Conservation (phyloP, 2,888 invertebrate genomes). For the Hanleya hanleyi region DNA sequence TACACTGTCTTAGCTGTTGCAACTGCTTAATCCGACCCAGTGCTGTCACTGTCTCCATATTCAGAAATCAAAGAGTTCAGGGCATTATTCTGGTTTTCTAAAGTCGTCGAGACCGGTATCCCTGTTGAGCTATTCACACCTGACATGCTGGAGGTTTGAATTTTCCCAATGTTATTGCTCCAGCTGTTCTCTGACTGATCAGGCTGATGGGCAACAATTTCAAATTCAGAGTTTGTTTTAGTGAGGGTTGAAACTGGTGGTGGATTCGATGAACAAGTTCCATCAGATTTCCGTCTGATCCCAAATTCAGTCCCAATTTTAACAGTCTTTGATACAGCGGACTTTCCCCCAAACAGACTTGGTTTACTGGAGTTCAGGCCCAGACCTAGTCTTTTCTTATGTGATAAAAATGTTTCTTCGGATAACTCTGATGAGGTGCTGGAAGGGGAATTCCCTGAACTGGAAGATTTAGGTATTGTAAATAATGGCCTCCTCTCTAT, state of each 20-base stretch:
- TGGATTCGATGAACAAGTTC: too few relatives aligned
- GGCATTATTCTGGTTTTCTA: background rate
- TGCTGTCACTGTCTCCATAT: background rate
- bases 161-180: too few relatives aligned
- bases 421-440: background rate
- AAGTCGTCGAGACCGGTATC: background rate
- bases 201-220: too few relatives aligned
- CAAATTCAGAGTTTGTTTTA: background rate
- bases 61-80: background rate
- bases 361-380: background rate
- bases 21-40: background rate
- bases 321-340: too few relatives aligned
- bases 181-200: too few relatives aligned
- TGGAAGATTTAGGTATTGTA: background rate
- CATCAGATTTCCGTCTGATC: too few relatives aligned
- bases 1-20: too few relatives aligned
- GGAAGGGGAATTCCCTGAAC: background rate
- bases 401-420: background rate
- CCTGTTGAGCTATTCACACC: too few relatives aligned
- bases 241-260: background rate
- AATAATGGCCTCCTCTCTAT: slow-evolving; percentile 61
- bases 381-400: background rate
- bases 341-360: background rate
- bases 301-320: too few relatives aligned
- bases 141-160: too few relatives aligned